Evolutionary conservation across 2,888 invertebrate genomes (phyloP).

Genomic region (Seira sanloemensis): DNA sequence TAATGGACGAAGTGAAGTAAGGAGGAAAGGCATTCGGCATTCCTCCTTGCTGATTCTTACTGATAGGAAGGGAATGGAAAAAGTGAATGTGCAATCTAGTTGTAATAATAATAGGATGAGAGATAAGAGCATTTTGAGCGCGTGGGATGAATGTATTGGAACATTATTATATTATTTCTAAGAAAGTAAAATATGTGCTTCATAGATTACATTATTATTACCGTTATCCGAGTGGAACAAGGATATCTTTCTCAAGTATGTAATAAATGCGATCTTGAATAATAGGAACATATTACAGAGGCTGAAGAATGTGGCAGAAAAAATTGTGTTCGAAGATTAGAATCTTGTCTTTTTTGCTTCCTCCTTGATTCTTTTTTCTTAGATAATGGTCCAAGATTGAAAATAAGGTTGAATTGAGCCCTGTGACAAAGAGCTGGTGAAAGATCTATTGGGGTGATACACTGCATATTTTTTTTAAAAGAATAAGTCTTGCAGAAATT

Average conservation of each 20-base stretch:
- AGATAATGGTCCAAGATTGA: constrained; percentile 8
- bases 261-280: not conserved
- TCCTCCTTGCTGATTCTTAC: constrained; percentile 40
- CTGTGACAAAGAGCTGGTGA: constrained; percentile 9
- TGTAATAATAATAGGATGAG: constrained; percentile 23
- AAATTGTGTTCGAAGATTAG: constrained; percentile 24
- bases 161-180: constrained; percentile 41
- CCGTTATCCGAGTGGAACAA: not conserved
- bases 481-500: too few species aligned
- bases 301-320: constrained; percentile 19
- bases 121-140: constrained; percentile 30
- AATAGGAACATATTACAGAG: not conserved
- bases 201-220: constrained; percentile 26
- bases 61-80: constrained; percentile 13
- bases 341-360: constrained; percentile 24
- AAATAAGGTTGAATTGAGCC: constrained; percentile 13
- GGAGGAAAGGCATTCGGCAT: constrained; percentile 23
- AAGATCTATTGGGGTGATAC: constrained; percentile 54
- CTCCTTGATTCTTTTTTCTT: not conserved
- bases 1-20: constrained; percentile 20
- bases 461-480: constrained; percentile 22
- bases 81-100: constrained; percentile 5
- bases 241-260: constrained; percentile 4
- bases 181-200: constrained; percentile 40
- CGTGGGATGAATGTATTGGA: not conserved